These are phyloP conservation scores for Teleogryllus occipitalis DNA, from an alignment of 1,140 invertebrate species.

Conservation along the genomic window DNA sequence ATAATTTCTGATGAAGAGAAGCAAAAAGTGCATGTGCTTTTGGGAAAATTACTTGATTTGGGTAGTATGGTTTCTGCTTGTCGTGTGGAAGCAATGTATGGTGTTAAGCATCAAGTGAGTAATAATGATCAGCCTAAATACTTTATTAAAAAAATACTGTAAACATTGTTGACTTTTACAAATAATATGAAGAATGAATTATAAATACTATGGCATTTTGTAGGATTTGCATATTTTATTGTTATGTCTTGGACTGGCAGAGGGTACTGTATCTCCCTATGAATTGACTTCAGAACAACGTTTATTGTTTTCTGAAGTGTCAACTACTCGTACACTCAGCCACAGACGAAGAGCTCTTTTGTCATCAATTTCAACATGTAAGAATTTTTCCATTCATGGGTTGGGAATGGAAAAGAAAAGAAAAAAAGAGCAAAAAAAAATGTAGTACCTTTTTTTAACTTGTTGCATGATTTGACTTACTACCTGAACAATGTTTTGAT, in stretches of 20 bases:
- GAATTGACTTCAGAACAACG: constrained; percentile 34
- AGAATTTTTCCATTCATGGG: not conserved
- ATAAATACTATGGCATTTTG: not conserved
- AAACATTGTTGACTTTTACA: not conserved
- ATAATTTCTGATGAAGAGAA: constrained; percentile 26
- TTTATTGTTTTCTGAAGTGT: constrained; percentile 28
- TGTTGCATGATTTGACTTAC: not conserved
- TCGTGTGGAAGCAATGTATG: constrained; percentile 40
- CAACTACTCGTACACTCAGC: not conserved
- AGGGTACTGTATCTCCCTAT: constrained; percentile 35
- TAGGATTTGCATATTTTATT: constrained; percentile 40
- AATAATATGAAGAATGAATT: not conserved
- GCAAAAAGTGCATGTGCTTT: constrained; percentile 35
- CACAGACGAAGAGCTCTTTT: constrained; percentile 7
- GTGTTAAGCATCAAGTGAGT: constrained; percentile 30
- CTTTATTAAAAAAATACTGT: not conserved
- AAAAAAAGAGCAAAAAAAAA: not conserved
- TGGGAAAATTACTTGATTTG: constrained; percentile 34
- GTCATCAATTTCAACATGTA: constrained; percentile 8
- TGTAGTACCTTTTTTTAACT: not conserved
- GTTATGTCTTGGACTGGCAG: constrained; percentile 40
- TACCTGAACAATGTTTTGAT: not conserved
- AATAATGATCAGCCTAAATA: not conserved
- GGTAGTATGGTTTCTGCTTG: constrained; percentile 39
- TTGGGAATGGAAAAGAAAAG: too few relatives aligned